Conservation (phyloP, 2,113 vertebrate species). For the Hepsetus odoe region DNA sequence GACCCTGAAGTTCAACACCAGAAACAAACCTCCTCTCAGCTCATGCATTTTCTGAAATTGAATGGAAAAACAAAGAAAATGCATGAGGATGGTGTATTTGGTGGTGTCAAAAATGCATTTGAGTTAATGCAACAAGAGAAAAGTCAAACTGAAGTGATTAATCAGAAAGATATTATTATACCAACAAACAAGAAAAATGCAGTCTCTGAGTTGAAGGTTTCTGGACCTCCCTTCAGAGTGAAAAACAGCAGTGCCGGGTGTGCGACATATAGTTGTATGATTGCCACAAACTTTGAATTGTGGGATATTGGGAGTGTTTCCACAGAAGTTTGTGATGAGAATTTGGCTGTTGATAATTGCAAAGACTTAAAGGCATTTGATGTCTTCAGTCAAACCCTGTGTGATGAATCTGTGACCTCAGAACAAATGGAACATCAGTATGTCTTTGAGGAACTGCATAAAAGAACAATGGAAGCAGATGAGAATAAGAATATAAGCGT, state of each 20-base stretch:
- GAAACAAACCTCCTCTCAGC: slow-evolving; percentile 74
- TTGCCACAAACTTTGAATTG: slow-evolving; percentile 70
- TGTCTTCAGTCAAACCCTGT: neutral
- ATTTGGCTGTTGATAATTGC: neutral
- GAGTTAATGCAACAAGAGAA: slow-evolving; percentile 38
- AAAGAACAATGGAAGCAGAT: no score
- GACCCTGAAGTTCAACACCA: slow-evolving; percentile 62
- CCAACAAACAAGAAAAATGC: neutral
- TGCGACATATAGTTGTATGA: slow-evolving; percentile 65
- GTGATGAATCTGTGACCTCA: neutral
- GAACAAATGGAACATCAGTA: neutral
- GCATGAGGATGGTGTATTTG: neutral
- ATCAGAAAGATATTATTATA: slow-evolving; percentile 16
- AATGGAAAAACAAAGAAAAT: slow-evolving; percentile 45
- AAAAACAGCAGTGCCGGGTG: slow-evolving; percentile 55
- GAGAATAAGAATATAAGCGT: slow-evolving; percentile 56
- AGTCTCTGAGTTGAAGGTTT: neutral
- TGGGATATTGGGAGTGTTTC: slow-evolving; percentile 73
- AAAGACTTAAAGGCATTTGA: neutral
- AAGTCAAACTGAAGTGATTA: neutral
- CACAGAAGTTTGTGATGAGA: slow-evolving; percentile 25
- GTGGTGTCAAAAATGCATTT: neutral
- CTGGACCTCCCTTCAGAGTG: slow-evolving; percentile 63
- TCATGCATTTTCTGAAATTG: slow-evolving; percentile 66
- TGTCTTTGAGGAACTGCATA: neutral